Evolutionary conservation across 2,113 vertebrate genomes (phyloP), one percentile per base, ranked within the genome.

Genomic region (Corydoras sp.): DNA sequence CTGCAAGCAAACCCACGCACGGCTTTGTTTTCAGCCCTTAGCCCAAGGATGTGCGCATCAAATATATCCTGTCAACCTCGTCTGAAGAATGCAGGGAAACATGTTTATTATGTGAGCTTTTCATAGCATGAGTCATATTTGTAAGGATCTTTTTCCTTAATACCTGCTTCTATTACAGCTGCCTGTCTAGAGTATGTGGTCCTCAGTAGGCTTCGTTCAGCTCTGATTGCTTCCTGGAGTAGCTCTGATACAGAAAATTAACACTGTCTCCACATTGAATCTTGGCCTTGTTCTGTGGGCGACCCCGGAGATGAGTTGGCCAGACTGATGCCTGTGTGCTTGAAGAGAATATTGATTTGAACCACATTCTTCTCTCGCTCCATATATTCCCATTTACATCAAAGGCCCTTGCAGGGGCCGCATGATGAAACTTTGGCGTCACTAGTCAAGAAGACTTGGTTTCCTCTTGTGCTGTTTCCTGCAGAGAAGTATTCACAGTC

Each of bases 371-470:
- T 62, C 66, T 69, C 24, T 62, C 69, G 62, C 62, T 68, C 65
- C 71, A 71, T 63, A 79, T 76, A 75, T 68, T 74, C 66, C 69
- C 43, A 72, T 76, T 79, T 63, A 76, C 69, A 73, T 76, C 65
- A 72, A 76, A 76, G 58, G 32, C 54, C 49, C 29, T 15, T 50
- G 54, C 62, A 66, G 74, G 54, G 53, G 53, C 60, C n/a, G 70
- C 30, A 72, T 73, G 77, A 79, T 72, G 77, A 79, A 79, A 76
- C 69, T 43, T 60, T 4, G 5, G 69, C 71, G 62, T 79, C 73
- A 67, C 30, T 32, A 53, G 65, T 56, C 29, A 66, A 65, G 65
- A 49, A 53, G 30, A 15, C 66, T 55, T 53, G 13, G 12, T 65
- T 71, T 62, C 18, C 61, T 30, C 71, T 58, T 69, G 58, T 55